Evolutionary conservation across 2,113 vertebrate genomes (phyloP), one percentile per base, ranked within the genome.

Genomic region (Cebidichthys violaceus): DNA sequence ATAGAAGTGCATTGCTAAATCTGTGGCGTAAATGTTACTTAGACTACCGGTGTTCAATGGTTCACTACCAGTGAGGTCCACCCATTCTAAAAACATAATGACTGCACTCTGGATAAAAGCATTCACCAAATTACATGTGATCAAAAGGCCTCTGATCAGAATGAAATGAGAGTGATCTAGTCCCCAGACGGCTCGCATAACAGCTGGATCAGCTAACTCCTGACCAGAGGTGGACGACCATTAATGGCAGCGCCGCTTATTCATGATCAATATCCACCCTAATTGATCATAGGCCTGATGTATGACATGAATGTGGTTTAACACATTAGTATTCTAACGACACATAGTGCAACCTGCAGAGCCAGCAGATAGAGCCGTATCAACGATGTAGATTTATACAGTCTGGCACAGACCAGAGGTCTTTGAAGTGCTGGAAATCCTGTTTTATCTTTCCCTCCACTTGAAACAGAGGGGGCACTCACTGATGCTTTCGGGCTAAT

Each of bases 311-410:
- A 80, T 86, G 76, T 75, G 35, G 75, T 87, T 87, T 82, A 75
- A 79, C 79, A 86, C 72, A 88, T 92, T 90, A 89, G 88, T 85
- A 92, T 93, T 88, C 90, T 64, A 85, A 80, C 9, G 27, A 78
- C 70, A 78, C 24, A 20, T 6, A 9, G 65, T 29, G 24, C 33
- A 85, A 89, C 68, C 77, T 88, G 82, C 89, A 87, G 75, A 72
- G 80, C 50, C 60, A 79, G 75, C 75, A 78, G 70, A 84, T 83
- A 66, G 64, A 74, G 74, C 78, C 20, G 1, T 59, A 83, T 90
- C 73, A 88, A 64, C 4, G 39, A 83, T 84, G 84, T 65, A 88
- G 89, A 86, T 87, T 75, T 87, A 83, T 84, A 87, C 68, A 67
- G 80, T 61, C 74, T 86, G 73, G 75, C 77, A 75, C 64, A 68